Conservation (phyloP, 2,888 invertebrate species). For the Azorinus chamasolen region DNA sequence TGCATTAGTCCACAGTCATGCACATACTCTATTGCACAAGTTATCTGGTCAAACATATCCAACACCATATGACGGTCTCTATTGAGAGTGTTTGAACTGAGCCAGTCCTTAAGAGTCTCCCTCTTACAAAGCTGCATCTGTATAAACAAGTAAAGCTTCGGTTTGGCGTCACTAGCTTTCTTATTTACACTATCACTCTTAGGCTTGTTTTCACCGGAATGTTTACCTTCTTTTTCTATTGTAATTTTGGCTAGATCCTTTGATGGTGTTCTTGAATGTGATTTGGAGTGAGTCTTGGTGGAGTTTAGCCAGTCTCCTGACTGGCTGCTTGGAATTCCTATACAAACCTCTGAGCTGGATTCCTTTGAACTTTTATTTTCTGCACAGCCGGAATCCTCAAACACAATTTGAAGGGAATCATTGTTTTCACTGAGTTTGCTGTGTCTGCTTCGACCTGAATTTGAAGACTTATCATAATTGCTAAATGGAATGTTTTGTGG, state of each 20-base stretch:
- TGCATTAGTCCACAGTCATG: constrained; percentile 97
- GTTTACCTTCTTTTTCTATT: constrained; percentile 34
- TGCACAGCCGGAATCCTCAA: constrained; percentile 86
- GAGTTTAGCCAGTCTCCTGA: constrained; percentile 10
- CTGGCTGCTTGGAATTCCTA: constrained; percentile 29
- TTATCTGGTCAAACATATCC: constrained; percentile 90
- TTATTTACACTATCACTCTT: background rate
- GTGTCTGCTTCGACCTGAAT: background rate
- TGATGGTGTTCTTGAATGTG: constrained; percentile 33
- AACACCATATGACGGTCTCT: constrained; percentile 77
- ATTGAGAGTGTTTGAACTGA: constrained; percentile 86
- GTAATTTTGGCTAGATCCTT: constrained; percentile 41
- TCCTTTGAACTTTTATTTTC: constrained; percentile 68
- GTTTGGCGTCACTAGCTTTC: constrained; percentile 11
- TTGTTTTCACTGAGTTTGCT: constrained; percentile 46
- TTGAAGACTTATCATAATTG: constrained; percentile 6
- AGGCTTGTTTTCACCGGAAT: background rate
- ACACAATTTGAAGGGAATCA: constrained; percentile 88
- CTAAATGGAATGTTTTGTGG: constrained; percentile 60
- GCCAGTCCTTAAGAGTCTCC: constrained; percentile 97
- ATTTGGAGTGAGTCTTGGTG: constrained; percentile 21
- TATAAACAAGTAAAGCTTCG: constrained; percentile 93
- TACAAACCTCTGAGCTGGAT: constrained; percentile 58
- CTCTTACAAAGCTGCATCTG: constrained; percentile 98
- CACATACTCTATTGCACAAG: constrained; percentile 98